Conservation (phyloP, 2,888 invertebrate genomes). For the Callyntrura guangdongensis region DNA sequence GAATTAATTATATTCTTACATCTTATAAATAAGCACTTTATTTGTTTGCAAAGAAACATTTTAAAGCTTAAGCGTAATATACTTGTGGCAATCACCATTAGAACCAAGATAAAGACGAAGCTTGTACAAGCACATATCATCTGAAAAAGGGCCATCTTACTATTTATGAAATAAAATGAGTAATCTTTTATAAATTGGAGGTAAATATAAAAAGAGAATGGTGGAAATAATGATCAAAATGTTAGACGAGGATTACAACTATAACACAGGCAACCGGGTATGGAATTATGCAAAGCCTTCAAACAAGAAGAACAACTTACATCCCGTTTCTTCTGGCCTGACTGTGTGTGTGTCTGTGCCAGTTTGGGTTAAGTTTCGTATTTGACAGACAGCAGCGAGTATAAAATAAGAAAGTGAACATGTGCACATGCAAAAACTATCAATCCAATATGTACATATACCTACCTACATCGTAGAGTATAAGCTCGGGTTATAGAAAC, state of each 20-base stretch:
- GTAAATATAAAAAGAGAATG: constrained; percentile 22
- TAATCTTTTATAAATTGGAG: constrained; percentile 55
- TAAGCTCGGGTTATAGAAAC: neutral
- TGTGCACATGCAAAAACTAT: constrained; percentile 44
- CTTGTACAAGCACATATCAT: neutral
- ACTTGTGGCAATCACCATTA: constrained; percentile 6
- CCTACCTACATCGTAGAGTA: no score
- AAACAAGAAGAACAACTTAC: constrained; percentile 76
- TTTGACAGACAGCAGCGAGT: neutral
- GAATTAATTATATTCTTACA: constrained; percentile 23
- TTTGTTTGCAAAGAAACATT: neutral
- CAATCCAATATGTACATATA: neutral
- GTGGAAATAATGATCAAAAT: constrained; percentile 77
- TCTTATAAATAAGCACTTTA: neutral
- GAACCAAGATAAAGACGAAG: neutral
- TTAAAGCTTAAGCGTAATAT: neutral
- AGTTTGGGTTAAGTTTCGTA: constrained; percentile 36
- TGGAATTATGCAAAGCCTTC: constrained; percentile 75
- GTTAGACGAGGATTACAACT: constrained; percentile 71
- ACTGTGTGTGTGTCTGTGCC: constrained; percentile 58
- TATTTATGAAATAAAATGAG: constrained; percentile 50
- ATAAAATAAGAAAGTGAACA: constrained; percentile 23
- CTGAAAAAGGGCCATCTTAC: neutral
- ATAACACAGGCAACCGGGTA: constrained; percentile 17
- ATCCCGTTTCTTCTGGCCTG: constrained; percentile 56